These are phyloP conservation scores for Rousettus madagascariensis DNA, from an alignment of 2,797 vertebrate species.

Conservation along the genomic window DNA sequence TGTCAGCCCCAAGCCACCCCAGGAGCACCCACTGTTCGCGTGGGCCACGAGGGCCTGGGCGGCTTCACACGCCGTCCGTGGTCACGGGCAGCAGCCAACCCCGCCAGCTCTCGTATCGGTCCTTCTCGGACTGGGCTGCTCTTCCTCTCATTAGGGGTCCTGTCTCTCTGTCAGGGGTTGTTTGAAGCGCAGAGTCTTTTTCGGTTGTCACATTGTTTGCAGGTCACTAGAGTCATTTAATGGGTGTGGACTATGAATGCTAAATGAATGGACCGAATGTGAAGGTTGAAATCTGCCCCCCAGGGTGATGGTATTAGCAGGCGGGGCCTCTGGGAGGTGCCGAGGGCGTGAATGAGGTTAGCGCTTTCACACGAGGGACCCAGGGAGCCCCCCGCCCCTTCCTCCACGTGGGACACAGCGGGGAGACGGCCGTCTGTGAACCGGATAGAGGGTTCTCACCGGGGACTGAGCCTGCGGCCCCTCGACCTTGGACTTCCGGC, in stretches of 20 bases:
- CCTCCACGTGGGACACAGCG: rapidly evolving
- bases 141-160: too few species aligned
- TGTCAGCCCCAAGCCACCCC: rapidly evolving
- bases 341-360: rapidly evolving
- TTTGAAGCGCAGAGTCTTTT: background rate
- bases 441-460: background rate
- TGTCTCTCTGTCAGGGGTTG: background rate
- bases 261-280: background rate
- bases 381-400: background rate
- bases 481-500: background rate
- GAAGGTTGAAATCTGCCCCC: too few species aligned
- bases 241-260: background rate
- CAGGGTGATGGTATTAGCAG: background rate
- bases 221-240: too few species aligned
- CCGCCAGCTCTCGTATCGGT: rapidly evolving
- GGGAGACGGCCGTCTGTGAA: rapidly evolving
- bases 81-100: rapidly evolving
- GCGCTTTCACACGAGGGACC: background rate
- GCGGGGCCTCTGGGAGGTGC: too few species aligned
- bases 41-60: rapidly evolving
- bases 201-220: background rate
- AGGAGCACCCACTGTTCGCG: rapidly evolving
- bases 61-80: background rate
- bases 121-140: too few species aligned
- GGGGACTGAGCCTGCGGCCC: background rate